These are phyloP conservation scores for Crotalus horridus DNA, from an alignment of 2,113 vertebrate species.

Conservation along the genomic window DNA sequence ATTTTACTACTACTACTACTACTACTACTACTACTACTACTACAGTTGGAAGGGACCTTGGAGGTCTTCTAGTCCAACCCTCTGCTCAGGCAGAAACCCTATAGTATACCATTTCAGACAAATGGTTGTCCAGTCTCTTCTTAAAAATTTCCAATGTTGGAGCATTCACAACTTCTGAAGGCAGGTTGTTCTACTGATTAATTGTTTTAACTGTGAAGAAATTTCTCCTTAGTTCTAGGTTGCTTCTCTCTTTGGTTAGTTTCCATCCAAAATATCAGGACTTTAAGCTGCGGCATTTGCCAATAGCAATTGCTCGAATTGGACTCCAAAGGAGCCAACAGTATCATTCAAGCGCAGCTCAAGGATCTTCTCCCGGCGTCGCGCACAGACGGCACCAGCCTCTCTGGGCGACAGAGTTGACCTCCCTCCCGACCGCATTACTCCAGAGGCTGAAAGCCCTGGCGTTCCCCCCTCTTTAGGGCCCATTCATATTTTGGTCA, in stretches of 20 bases:
- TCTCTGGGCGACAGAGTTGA: neutral
- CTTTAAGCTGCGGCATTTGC: neutral
- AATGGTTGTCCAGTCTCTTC: too few species aligned
- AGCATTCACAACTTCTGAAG: too few species aligned
- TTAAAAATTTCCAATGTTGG: too few species aligned
- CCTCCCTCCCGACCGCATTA: neutral
- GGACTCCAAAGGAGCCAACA: neutral
- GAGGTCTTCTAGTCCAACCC: too few species aligned
- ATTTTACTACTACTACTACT: neutral
- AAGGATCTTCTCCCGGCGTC: neutral
- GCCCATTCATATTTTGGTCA: slow-evolving; percentile 22
- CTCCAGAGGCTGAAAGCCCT: neutral
- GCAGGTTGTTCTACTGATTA: too few species aligned
- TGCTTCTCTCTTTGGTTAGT: too few species aligned
- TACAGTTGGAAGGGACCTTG: too few species aligned
- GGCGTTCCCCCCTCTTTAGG: neutral
- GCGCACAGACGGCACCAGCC: neutral
- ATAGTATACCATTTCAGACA: too few species aligned
- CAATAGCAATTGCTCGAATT: neutral
- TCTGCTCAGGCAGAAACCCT: too few species aligned
- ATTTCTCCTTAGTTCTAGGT: too few species aligned
- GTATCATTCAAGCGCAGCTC: neutral
- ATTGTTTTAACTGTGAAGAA: too few species aligned
- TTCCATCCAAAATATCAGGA: neutral
- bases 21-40: too few species aligned